These are phyloP conservation scores for Drosophila sordidula DNA, from an alignment of 2,888 invertebrate genomes.

Conservation along the genomic window DNA sequence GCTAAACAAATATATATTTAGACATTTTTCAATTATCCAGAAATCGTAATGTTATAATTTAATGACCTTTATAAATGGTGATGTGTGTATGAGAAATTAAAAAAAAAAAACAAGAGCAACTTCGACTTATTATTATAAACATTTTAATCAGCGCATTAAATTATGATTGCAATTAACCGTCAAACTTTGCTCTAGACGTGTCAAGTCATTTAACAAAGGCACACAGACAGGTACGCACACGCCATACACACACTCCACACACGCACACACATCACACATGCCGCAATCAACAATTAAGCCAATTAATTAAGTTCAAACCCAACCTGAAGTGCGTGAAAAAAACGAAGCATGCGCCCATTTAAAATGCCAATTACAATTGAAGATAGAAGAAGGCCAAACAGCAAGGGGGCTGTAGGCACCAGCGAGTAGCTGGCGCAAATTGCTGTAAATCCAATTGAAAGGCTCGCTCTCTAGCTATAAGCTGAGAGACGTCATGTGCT, in stretches of 20 bases:
- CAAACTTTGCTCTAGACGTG: slow-evolving; percentile 28
- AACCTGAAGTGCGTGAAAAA: neutral
- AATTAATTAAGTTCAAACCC: slow-evolving; percentile 66
- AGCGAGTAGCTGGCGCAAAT: slow-evolving; percentile 54
- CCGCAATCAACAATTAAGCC: slow-evolving; percentile 49
- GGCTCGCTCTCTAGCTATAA: slow-evolving; percentile 6
- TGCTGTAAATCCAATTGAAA: slow-evolving; percentile 71
- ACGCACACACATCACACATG: slow-evolving; percentile 15
- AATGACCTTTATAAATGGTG: too few species aligned
- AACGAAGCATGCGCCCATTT: slow-evolving; percentile 30
- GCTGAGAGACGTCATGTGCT: slow-evolving; percentile 42
- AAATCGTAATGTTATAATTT: too few species aligned
- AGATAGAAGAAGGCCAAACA: slow-evolving; percentile 24
- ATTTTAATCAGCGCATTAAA: slow-evolving; percentile 1
- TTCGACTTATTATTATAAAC: neutral
- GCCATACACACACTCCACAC: neutral
- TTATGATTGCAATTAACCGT: slow-evolving; percentile 28
- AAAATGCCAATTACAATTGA: slow-evolving; percentile 67
- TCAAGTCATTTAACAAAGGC: slow-evolving; percentile 43
- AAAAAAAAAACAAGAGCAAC: neutral
- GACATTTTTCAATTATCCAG: too few species aligned
- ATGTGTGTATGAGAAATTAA: too few species aligned
- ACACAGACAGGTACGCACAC: neutral
- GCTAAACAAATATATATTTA: too few species aligned
- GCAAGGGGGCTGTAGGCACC: neutral